A percentile compares a stretch with the other conserved stretches of the same genome.
phyloP scores from a whole-genome alignment of 2,888 invertebrate genomes.

The Eilema depressum region DNA sequence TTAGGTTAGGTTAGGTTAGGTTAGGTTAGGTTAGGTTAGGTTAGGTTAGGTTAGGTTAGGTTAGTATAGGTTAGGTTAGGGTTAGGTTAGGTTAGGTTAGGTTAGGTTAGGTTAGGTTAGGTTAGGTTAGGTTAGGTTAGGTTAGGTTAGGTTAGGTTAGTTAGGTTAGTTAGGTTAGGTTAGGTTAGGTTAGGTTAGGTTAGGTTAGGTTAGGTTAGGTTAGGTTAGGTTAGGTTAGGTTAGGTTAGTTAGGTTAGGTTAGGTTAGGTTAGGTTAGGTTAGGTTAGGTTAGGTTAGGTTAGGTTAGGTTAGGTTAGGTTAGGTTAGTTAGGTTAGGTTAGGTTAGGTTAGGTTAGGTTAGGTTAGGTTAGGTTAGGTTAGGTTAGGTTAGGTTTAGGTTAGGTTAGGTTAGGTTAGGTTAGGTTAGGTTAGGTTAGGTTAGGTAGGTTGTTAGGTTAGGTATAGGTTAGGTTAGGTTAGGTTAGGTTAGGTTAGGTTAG shows the following conservation, averaged over 20 bases:
- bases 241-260: conserved; percentile 16
- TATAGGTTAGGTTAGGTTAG: conserved; percentile 33
- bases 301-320: conserved; percentile 22
- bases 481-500: conserved; percentile 38
- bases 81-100: conserved; percentile 27
- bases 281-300: conserved; percentile 22
- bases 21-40: conserved; percentile 13
- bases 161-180: conserved; percentile 26
- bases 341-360: conserved; percentile 43
- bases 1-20: conserved; percentile 7
- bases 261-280: conserved; percentile 19
- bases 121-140: conserved; percentile 30
- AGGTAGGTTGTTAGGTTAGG: conserved; percentile 29
- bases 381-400: conserved; percentile 33
- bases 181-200: conserved; percentile 24
- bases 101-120: conserved; percentile 30
- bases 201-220: conserved; percentile 29
- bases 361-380: conserved; percentile 43
- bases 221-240: conserved; percentile 28
- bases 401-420: conserved; percentile 43
- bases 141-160: conserved; percentile 22
- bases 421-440: conserved; percentile 43
- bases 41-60: conserved; percentile 7
- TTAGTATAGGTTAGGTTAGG: conserved; percentile 27
- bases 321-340: conserved; percentile 24